A percentile compares a stretch with the other conserved stretches of the same genome.
phyloP scores from a whole-genome alignment of 2,888 invertebrate species.

The Eurois occulta region DNA sequence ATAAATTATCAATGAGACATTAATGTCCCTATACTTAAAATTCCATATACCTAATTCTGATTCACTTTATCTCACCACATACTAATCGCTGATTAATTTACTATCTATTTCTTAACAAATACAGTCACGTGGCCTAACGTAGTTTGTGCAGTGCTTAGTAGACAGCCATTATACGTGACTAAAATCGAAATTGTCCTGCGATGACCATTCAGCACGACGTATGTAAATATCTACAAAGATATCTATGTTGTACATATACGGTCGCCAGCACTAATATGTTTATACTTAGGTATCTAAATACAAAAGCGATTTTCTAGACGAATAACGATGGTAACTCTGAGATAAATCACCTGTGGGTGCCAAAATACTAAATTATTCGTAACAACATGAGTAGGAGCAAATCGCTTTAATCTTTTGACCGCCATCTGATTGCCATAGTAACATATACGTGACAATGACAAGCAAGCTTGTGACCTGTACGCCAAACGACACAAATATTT shows the following conservation, averaged over 20 bases:
- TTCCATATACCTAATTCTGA: background rate
- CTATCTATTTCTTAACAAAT: background rate
- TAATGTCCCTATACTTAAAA: background rate
- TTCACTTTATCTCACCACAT: slow-evolving; percentile 8
- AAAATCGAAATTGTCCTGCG: slow-evolving; percentile 16
- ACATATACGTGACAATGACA: too few species aligned
- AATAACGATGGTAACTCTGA: background rate
- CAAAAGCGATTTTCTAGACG: background rate
- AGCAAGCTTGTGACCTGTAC: too few species aligned
- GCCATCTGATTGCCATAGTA: too few species aligned
- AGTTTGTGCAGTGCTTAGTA: background rate
- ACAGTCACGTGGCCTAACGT: slow-evolving; percentile 6
- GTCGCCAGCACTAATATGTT: background rate
- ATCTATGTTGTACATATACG: background rate
- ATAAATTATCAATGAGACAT: background rate
- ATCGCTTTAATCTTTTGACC: too few species aligned
- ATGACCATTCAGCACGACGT: slow-evolving; percentile 4
- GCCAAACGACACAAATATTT: too few species aligned
- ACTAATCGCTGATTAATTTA: slow-evolving; percentile 14
- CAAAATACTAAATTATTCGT: too few species aligned
- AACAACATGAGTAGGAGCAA: background rate
- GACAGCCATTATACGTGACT: slow-evolving; percentile 32
- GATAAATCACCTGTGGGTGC: background rate
- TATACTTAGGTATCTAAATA: background rate
- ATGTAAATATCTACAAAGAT: background rate